These are phyloP conservation scores for Parapsyche elsis DNA, from an alignment of 1,140 invertebrate genomes.

Conservation along the genomic window DNA sequence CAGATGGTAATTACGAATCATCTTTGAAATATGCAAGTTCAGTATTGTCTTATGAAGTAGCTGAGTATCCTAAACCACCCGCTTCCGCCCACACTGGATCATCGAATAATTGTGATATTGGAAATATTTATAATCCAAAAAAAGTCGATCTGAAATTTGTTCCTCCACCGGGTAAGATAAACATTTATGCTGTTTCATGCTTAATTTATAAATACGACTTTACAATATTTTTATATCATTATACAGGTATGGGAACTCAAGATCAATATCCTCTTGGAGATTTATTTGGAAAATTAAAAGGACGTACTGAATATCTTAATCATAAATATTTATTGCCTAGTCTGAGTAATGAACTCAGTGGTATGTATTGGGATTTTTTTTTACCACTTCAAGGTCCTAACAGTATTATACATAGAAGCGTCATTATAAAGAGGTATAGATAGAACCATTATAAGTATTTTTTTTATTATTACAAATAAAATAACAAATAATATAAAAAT, in stretches of 20 bases:
- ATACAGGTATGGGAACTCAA: conserved; percentile 78
- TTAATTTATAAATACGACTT: conserved; percentile 44
- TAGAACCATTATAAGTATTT: neutral
- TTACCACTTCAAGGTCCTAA: conserved; percentile 84
- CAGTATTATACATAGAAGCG: conserved; percentile 83
- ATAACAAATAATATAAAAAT: no score
- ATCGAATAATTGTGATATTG: conserved; percentile 71
- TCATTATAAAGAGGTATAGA: conserved; percentile 83
- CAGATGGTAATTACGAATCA: conserved; percentile 72
- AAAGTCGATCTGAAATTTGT: conserved; percentile 67
- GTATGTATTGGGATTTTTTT: conserved; percentile 85
- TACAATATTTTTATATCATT: conserved; percentile 41
- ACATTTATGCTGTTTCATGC: neutral
- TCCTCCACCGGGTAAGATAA: conserved; percentile 73
- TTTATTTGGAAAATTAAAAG: conserved; percentile 87
- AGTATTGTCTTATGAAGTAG: conserved; percentile 72
- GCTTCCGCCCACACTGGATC: conserved; percentile 63
- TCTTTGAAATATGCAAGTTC: conserved; percentile 72
- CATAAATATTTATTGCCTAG: conserved; percentile 75
- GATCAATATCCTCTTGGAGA: conserved; percentile 91
- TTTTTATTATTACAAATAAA: neutral
- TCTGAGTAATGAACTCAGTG: conserved; percentile 75
- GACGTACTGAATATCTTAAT: conserved; percentile 75
- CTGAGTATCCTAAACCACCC: conserved; percentile 75
- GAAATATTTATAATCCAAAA: conserved; percentile 77